Conservation (phyloP, 2,888 invertebrate genomes). For the Laothoe populi region DNA sequence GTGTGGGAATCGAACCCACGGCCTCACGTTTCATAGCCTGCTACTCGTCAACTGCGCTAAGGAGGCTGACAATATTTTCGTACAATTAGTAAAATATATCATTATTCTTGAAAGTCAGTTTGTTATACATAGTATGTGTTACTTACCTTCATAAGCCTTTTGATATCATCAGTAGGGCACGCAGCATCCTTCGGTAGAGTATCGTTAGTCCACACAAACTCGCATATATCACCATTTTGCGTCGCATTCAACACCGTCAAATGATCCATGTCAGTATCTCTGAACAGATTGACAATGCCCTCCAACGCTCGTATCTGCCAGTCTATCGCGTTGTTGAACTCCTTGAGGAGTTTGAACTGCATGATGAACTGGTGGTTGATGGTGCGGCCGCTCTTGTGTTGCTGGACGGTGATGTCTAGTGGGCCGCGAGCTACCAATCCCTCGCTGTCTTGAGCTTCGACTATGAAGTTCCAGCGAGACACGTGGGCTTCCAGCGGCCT, state of each 20-base stretch:
- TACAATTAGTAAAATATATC: too few relatives aligned
- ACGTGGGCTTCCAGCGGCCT: conserved; percentile 93
- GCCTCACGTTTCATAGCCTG: too few relatives aligned
- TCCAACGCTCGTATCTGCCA: conserved; percentile 91
- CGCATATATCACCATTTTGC: conserved; percentile 84
- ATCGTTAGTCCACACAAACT: conserved; percentile 94
- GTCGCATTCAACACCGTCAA: conserved; percentile 89
- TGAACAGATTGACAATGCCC: conserved; percentile 82
- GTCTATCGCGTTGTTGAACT: conserved; percentile 88
- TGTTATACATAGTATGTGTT: too few relatives aligned
- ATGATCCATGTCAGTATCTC: conserved; percentile 86
- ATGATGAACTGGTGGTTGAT: conserved; percentile 93
- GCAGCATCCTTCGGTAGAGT: conserved; percentile 89
- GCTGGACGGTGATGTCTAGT: conserved; percentile 92
- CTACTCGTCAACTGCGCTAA: too few relatives aligned
- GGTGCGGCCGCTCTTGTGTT: conserved; percentile 90
- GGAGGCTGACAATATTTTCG: too few relatives aligned
- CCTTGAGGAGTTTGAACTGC: conserved; percentile 79
- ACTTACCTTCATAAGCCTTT: conserved; percentile 86
- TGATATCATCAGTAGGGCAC: conserved; percentile 91
- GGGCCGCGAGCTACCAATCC: conserved; percentile 89
- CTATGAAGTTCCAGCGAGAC: conserved; percentile 91
- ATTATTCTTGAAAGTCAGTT: too few relatives aligned
- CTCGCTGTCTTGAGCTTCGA: conserved; percentile 92
- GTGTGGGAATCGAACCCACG: too few relatives aligned